Percentiles rank a stretch among this genome's conserved stretches.
phyloP scores from a whole-genome alignment of 2,113 vertebrate species.

The Arothron firmamentum region DNA sequence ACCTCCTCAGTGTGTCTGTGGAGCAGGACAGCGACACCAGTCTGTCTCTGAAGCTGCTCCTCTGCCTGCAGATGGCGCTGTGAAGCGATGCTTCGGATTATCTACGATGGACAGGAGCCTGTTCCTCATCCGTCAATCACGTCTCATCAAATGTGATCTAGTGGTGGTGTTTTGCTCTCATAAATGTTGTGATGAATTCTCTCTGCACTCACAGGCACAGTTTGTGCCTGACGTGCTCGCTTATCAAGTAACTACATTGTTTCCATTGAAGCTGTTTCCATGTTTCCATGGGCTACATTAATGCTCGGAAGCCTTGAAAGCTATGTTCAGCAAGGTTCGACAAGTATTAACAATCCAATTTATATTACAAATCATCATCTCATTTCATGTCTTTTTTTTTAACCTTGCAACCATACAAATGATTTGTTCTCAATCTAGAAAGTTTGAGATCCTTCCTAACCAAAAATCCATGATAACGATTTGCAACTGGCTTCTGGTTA shows the following conservation, averaged over 20 bases:
- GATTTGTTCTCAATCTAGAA: too few species aligned
- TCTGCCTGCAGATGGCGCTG: too few species aligned
- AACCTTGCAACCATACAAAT: not conserved
- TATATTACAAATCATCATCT: not conserved
- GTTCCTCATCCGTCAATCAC: too few species aligned
- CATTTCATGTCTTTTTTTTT: not conserved
- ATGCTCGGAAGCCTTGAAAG: constrained; percentile 6
- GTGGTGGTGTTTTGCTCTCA: not conserved
- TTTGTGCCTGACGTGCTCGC: constrained; percentile 2
- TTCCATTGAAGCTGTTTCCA: constrained; percentile 8
- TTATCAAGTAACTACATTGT: constrained; percentile 12
- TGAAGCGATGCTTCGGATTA: too few species aligned
- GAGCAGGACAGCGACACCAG: too few species aligned
- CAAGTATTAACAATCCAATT: not conserved
- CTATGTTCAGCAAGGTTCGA: not conserved
- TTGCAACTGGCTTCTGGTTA: too few species aligned
- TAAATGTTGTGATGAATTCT: constrained; percentile 17
- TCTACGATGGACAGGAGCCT: too few species aligned
- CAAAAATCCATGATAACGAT: too few species aligned
- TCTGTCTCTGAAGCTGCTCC: too few species aligned
- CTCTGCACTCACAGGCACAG: not conserved
- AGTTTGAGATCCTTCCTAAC: too few species aligned
- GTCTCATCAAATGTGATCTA: too few species aligned
- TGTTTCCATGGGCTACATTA: not conserved
- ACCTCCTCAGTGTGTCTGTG: too few species aligned